Base-by-base conservation (phyloP, 2,888 invertebrate genomes). In the Calephelis perditalis region DNA sequence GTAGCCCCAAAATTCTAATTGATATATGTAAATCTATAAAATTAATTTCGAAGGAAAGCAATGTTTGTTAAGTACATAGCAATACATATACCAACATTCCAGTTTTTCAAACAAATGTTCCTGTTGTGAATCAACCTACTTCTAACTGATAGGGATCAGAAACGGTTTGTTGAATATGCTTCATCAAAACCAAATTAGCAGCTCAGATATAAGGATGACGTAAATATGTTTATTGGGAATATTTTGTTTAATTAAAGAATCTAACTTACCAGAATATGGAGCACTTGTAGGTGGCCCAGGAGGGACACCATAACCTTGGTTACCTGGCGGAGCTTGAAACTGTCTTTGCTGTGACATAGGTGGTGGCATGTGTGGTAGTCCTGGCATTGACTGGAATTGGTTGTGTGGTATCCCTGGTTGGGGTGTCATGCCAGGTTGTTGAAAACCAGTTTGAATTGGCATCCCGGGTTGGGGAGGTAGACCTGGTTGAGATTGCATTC, bases 331-430 rank as follows among this genome's bases (percentile, higher is more conserved):
- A 61, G 68, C 67, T 4, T 79, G 75, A 65, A 73, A 84, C 68
- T 81, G 83, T 54, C 76, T 72, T 65, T 82, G 84, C 65, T 82
- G 83, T 0, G 72, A 64, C 44, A 82, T 58, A 0, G 91, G 89
- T 2, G 92, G 92, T 0, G 71, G 71, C 72, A 73, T 73, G 5
- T 72, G 73, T 5, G 71, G 73, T 49, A 73, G 68, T 11, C 71
- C 69, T 40, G 69, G 70, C 63, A 71, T 62, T n/a, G 60, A 59
- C 47, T 65, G 71, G 58, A 62, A 66, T 58, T 58, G 73, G 63
- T 58, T 72, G 70, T 65, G 40, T 57, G 68, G 71, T 65, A 71
- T 67, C 8, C 78, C 81, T 43, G 58, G 70, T 56, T 72, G 76
- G 4, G 59, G 54, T 3, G 63, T 66, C 64, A 81, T 77, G 6